Evolutionary conservation across 2,888 invertebrate genomes (phyloP), one percentile per base, ranked within the genome.

Genomic region (Parthenolecanium corni): DNA sequence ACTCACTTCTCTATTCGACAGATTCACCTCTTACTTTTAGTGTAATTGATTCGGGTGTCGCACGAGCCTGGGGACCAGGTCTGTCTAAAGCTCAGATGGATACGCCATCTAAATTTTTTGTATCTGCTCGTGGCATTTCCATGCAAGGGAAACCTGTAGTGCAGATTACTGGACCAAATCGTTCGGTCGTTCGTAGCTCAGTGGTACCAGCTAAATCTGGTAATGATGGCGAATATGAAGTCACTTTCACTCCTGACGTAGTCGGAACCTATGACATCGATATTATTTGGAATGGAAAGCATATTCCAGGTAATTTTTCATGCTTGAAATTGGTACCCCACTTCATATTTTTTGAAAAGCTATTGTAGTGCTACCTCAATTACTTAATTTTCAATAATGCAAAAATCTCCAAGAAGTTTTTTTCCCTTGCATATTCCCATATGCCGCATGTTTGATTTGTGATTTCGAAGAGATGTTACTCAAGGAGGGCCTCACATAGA

Each of bases 231-330:
- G 86, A 89, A 68, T 94, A 89, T 82, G 83, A 86, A 66, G 89
- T 94, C 52, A 86, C 89, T 0, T 97, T 94, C 74, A 83, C 86
- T 1, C 94, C 96, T 0, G 81, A 86, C 0, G 89, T 90, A 70
- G 87, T 91, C n/a, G 96, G 96, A 1, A 80, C 86, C 44, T 95
- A 92, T 72, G 91, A 93, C 73, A 84, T 95, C 36, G 78, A 88
- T 66, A 86, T 96, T 67, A 51, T 73, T 73, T 61, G 82, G 81
- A 44, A 36, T 71, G 84, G 68, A 80, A 83, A 69, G 64, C 69
- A 69, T 46, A 68, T 70, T 18, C 92, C 94, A 1, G 94, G 93
- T 65, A 61, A 64, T 62, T 51, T 14, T 9, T 14, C 9, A 38
- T 14, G 38, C 38, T 38, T 38, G 9, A 9, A 38, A 9, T 38